Conservation (phyloP, 1,140 invertebrate genomes). For the Brachionus koreanus region DNA sequence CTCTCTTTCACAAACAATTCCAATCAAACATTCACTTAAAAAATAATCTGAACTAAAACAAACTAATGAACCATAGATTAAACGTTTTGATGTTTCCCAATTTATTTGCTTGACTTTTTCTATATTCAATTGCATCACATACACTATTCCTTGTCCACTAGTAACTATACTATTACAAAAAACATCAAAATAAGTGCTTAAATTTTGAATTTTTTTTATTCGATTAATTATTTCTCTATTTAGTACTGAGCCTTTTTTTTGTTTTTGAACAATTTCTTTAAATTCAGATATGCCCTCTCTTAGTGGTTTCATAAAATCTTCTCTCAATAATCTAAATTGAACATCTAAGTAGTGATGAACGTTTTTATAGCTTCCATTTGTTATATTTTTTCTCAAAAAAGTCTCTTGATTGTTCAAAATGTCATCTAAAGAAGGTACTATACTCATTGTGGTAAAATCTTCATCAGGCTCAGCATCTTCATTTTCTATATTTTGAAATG, state of each 20-base stretch:
- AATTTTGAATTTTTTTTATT: conserved; percentile 8
- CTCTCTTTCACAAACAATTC: conserved; percentile 21
- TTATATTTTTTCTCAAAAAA: conserved; percentile 63
- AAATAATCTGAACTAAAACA: conserved; percentile 36
- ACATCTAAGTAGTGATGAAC: conserved; percentile 70
- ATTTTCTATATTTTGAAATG: background rate
- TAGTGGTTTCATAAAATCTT: conserved; percentile 64
- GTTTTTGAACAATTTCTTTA: conserved; percentile 23
- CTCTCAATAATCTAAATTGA: conserved; percentile 70
- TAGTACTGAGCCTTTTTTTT: background rate
- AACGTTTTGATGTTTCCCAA: conserved; percentile 58
- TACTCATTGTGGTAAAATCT: conserved; percentile 51
- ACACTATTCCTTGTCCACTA: conserved; percentile 43
- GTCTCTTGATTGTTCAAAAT: conserved; percentile 47
- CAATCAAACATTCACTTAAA: conserved; percentile 10
- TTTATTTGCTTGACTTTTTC: conserved; percentile 45
- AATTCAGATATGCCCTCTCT: conserved; percentile 55
- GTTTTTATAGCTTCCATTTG: conserved; percentile 64
- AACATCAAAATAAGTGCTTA: conserved; percentile 42
- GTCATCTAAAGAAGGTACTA: conserved; percentile 51
- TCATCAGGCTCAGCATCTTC: conserved; percentile 45
- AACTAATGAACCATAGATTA: conserved; percentile 63
- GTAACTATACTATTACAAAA: background rate
- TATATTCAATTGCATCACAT: conserved; percentile 45
- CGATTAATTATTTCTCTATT: background rate